Base-by-base conservation (phyloP, 2,113 vertebrate species). In the Suncus etruscus region DNA sequence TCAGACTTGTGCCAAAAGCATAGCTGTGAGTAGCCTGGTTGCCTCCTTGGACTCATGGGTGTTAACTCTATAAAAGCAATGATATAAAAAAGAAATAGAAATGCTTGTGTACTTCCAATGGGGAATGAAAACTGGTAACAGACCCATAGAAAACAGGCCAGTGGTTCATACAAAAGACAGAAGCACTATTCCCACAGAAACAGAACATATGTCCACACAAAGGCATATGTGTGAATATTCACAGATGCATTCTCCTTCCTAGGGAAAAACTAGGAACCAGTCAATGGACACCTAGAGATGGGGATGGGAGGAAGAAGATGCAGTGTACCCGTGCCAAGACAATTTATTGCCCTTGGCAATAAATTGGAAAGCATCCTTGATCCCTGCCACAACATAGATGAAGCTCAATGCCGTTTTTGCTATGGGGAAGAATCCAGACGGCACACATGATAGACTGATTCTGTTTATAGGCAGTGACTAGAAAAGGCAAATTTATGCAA, bases 311-410 rank as follows among this genome's bases (percentile, higher is more conserved):
- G 61, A 7, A 14, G 15, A 15, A 15, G 51, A 54, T 54, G 51
- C 51, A 10, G 4, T 54, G 2, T 61, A 61, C 6, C 18, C 16
- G 22, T 61, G 58, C 58, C 58, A 61, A 61, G 18, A 61, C 58
- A 61, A n/a, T n/a, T n/a, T n/a, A n/a, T n/a, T 8, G 16, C 58
- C 18, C 58, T 22, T 61, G 58, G 58, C 58, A 61, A 22, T 61
- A 61, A 61, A 20, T 20, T 6, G 14, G 58, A 61, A 22, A 61
- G 58, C 15, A 20, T 61, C 6, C 18, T 22, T 22, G 20, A 16
- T 11, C 45, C 31, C 1, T 2, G 39, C 0, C 1, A 45, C 2
- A 32, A 1, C 12, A 0, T 0, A 2, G 45, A 0, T 15, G 58
- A 65, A 27, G 20, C 39, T 48, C 24, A 47, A 15, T 68, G n/a